phyloP scores from a whole-genome alignment of 2,888 invertebrate species.

The Agrotis puta region DNA sequence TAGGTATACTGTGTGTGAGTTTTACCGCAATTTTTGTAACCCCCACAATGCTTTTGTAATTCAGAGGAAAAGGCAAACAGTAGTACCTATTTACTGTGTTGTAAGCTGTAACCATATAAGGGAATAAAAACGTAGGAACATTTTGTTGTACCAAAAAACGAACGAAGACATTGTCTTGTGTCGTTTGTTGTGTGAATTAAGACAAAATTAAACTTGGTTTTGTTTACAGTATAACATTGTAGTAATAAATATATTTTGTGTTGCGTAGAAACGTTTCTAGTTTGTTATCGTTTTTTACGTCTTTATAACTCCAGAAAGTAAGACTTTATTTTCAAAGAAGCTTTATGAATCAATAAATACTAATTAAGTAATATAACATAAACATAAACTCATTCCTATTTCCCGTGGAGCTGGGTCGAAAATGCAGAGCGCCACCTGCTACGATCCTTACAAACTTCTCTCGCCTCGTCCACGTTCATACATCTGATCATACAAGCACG shows the following conservation, averaged over 20 bases:
- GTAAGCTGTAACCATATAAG: not conserved
- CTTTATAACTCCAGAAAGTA: not conserved
- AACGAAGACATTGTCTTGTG: not conserved
- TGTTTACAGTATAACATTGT: not conserved
- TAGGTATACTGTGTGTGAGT: conserved; percentile 22
- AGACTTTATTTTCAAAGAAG: not conserved
- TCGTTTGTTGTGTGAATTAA: not conserved
- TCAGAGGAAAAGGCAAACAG: conserved; percentile 15
- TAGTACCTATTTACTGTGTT: not conserved
- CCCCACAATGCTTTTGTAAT: conserved; percentile 28
- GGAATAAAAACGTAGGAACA: not conserved
- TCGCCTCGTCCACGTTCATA: no score
- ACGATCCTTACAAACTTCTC: no score
- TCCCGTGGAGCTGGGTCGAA: no score
- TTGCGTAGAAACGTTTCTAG: not conserved
- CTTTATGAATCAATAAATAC: no score
- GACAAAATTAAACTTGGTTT: not conserved
- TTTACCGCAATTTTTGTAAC: conserved; percentile 40
- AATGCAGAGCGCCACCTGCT: no score
- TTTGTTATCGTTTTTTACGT: not conserved
- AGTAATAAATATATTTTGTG: not conserved
- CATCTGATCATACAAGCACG: no score
- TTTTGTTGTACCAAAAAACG: not conserved
- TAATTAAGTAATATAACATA: no score
- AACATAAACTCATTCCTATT: no score